These are phyloP conservation scores for Dromococcyx pavoninus DNA, from an alignment of 2,797 vertebrate species.

Conservation along the genomic window DNA sequence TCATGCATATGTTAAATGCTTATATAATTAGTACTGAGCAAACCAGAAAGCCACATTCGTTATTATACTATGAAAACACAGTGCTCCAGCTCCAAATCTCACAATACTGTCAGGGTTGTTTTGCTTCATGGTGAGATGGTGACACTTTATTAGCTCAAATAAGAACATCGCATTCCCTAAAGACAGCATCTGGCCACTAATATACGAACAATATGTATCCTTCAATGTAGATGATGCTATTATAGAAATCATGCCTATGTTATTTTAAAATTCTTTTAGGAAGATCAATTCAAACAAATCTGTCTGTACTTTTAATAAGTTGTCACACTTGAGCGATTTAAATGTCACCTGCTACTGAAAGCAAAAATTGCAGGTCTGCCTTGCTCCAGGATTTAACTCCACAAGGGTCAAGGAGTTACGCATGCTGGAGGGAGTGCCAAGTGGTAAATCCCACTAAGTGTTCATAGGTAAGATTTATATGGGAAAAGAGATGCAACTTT, in stretches of 20 bases:
- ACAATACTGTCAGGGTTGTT: conserved; percentile 35
- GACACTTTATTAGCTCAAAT: conserved; percentile 56
- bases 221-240: neutral
- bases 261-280: conserved; percentile 2
- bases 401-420: neutral
- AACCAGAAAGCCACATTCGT: conserved; percentile 78
- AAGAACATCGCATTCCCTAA: conserved; percentile 74
- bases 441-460: neutral
- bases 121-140: conserved; percentile 51
- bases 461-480: conserved; percentile 11
- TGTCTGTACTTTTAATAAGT: conserved; percentile 42
- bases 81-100: conserved; percentile 79
- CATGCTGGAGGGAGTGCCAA: conserved; percentile 57
- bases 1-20: conserved; percentile 82
- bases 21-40: conserved; percentile 79
- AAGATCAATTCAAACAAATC: conserved; percentile 51
- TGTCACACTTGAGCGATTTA: neutral
- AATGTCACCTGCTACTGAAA: conserved; percentile 42
- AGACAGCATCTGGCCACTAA: conserved; percentile 77
- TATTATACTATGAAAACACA: conserved; percentile 75
- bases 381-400: conserved; percentile 67
- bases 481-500: conserved; percentile 49
- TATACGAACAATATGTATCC: conserved; percentile 11
- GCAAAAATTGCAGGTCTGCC: conserved; percentile 2
- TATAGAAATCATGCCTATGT: neutral